Base-by-base conservation (phyloP, 2,888 invertebrate species). In the Gonocerus acuteangulatus region DNA sequence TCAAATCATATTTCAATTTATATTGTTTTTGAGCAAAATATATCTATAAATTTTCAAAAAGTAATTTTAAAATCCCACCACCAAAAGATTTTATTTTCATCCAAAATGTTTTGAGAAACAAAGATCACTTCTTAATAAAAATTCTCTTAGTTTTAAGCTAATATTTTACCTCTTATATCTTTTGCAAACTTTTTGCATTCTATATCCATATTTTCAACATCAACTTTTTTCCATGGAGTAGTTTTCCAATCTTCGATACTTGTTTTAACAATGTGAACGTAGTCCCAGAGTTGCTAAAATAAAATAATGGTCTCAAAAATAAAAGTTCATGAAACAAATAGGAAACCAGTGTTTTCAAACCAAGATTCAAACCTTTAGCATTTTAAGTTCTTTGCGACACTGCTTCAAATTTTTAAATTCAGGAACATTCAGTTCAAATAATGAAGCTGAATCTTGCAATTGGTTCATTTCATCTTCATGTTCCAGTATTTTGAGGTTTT, bases 101-200 rank as follows among this genome's bases (percentile, higher is more conserved):
- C n/a, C n/a, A n/a, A n/a, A n/a, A n/a, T n/a, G n/a, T n/a, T n/a
- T n/a, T n/a, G n/a, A n/a, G n/a, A n/a, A n/a, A n/a, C n/a, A n/a
- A n/a, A n/a, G n/a, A n/a, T n/a, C n/a, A n/a, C n/a, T n/a, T n/a
- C n/a, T n/a, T n/a, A n/a, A n/a, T n/a, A n/a, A n/a, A n/a, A n/a
- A n/a, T n/a, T n/a, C n/a, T n/a, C n/a, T 27, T 27, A 9, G 9
- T 27, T 27, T 27, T 27, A 27, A 6, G 9, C 27, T 9, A 27
- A 27, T 27, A 27, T 27, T 27, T 62, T 69, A 77, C 79, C 78
- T 71, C 91, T 80, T 61, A 93, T 89, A 74, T 94, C 93, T 76
- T 96, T 95, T 1, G 95, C 91, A 74, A 96, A 96, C 73, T 95
- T 93, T 74, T 96, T 96, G 74, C 95, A 95, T 75, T 96, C 95